Percentiles rank a stretch among this genome's conserved stretches.
phyloP scores from a whole-genome alignment of 2,888 invertebrate genomes.

The Chaetoderma sp. region DNA sequence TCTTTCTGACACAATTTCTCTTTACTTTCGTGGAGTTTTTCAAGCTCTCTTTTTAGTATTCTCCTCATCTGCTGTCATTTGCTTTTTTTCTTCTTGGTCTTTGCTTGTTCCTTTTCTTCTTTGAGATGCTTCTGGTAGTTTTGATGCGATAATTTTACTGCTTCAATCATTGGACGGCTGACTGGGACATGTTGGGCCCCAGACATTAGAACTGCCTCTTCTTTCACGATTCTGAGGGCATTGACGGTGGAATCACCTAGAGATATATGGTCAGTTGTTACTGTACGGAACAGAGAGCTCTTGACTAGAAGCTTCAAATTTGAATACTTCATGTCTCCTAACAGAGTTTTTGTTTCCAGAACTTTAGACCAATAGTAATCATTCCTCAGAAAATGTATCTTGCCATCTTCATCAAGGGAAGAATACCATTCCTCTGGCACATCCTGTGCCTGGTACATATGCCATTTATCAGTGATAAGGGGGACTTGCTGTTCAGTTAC shows the following conservation, averaged over 20 bases:
- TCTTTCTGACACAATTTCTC: not conserved
- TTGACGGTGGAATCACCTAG: slow-evolving; percentile 4
- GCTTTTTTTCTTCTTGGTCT: not conserved
- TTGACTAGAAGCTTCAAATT: not conserved
- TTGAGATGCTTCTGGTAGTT: not conserved
- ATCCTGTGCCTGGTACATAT: slow-evolving; percentile 1
- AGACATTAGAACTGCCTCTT: not conserved
- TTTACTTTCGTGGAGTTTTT: not conserved
- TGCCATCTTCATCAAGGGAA: not conserved
- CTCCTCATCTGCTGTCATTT: not conserved
- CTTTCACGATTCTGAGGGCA: slow-evolving; percentile 2
- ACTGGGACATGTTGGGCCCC: not conserved
- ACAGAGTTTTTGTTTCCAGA: not conserved
- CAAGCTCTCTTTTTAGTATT: too few relatives aligned
- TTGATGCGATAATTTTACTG: not conserved
- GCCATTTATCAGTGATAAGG: not conserved
- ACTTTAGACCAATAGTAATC: slow-evolving; percentile 10
- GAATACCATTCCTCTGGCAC: not conserved
- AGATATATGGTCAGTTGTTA: not conserved
- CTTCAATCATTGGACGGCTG: not conserved
- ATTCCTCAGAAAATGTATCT: not conserved
- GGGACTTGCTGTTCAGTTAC: not conserved
- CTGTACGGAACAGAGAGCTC: not conserved
- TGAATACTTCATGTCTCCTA: not conserved
- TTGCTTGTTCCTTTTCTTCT: not conserved